These are phyloP conservation scores for Proctacanthus coquilletti DNA, from an alignment of 1,140 invertebrate genomes.

Conservation along the genomic window DNA sequence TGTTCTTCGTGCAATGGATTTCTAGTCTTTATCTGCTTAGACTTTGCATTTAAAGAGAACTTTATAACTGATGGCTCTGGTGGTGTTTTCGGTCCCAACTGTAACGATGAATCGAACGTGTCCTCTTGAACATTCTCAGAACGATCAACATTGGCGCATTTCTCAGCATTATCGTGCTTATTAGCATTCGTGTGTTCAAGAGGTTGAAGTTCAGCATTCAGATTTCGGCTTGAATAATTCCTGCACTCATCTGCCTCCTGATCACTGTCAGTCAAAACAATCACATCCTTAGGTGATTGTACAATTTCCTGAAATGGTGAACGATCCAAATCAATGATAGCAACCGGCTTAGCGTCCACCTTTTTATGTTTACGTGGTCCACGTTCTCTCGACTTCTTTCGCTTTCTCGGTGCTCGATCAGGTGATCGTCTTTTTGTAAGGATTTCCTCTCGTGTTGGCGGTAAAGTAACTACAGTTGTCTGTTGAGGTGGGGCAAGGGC, in stretches of 20 bases:
- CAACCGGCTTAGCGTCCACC: slow-evolving; percentile 46
- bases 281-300: slow-evolving; percentile 61
- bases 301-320: slow-evolving; percentile 68
- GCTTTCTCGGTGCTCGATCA: slow-evolving; percentile 8
- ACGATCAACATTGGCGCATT: too few species aligned
- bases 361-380: slow-evolving; percentile 27
- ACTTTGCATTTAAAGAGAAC: slow-evolving; percentile 45
- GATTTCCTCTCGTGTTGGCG: slow-evolving; percentile 20
- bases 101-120: too few species aligned
- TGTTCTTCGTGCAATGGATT: slow-evolving; percentile 46
- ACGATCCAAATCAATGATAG: slow-evolving; percentile 68
- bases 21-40: slow-evolving; percentile 36
- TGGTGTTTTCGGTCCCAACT: slow-evolving; percentile 55
- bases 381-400: slow-evolving; percentile 13
- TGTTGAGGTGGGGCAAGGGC: slow-evolving; percentile 12
- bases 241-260: slow-evolving; percentile 34
- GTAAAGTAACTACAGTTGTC: slow-evolving; percentile 18
- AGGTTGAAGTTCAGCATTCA: not conserved
- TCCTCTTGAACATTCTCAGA: too few species aligned
- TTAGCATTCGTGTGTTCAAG: too few species aligned
- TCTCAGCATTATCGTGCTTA: slow-evolving; percentile 4
- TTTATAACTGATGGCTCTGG: slow-evolving; percentile 52
- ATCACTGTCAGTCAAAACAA: slow-evolving; percentile 67
- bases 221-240: too few species aligned
- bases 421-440: slow-evolving; percentile 13